Conservation (phyloP, 2,797 vertebrate genomes). For the Gouania willdenowi region DNA sequence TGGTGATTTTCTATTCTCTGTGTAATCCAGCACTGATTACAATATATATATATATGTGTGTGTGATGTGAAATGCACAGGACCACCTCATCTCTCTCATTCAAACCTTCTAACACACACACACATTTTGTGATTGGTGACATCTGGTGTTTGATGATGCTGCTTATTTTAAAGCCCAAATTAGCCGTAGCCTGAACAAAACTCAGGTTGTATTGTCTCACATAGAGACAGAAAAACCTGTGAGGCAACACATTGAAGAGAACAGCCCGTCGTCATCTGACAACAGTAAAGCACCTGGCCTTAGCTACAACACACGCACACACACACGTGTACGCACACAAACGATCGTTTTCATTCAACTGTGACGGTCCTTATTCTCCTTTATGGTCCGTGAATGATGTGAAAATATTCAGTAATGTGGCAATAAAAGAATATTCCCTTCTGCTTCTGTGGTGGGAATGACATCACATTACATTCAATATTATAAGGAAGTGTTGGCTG, state of each 20-base stretch:
- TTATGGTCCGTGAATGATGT: constrained; percentile 3
- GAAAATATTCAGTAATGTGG: neutral
- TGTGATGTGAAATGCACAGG: too few species aligned
- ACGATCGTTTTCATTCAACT: constrained; percentile 4
- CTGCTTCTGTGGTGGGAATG: neutral
- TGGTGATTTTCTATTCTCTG: constrained; percentile 30
- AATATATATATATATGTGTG: too few species aligned
- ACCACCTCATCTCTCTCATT: too few species aligned
- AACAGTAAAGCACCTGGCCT: constrained; percentile 3
- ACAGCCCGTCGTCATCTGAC: constrained; percentile 8
- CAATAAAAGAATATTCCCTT: constrained; percentile 1
- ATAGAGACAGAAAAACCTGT: too few species aligned
- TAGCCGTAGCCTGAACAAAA: too few species aligned
- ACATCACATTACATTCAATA: neutral
- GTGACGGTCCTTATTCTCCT: constrained; percentile 5
- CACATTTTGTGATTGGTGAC: too few species aligned
- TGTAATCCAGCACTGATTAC: constrained; percentile 2
- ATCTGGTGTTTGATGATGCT: too few species aligned
- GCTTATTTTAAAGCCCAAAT: too few species aligned
- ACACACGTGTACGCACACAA: neutral
- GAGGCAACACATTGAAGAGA: too few species aligned
- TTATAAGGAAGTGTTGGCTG: neutral
- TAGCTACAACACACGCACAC: neutral
- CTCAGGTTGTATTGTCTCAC: too few species aligned
- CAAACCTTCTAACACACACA: too few species aligned